Evolutionary conservation across 1,140 invertebrate genomes (phyloP).

Genomic region (Gonioctena quinquepunctata): DNA sequence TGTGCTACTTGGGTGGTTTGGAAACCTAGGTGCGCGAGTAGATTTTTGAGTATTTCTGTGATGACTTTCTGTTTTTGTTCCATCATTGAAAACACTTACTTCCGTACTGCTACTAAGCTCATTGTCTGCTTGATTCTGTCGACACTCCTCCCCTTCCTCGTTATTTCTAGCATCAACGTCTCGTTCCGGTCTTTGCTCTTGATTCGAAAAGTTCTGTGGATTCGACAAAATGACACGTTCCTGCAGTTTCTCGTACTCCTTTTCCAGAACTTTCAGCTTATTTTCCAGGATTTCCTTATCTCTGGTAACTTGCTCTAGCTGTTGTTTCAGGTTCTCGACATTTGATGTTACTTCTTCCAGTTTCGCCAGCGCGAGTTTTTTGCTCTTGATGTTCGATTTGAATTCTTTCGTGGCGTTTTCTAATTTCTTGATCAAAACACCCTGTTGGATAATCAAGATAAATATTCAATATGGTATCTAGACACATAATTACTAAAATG

Average conservation of each 20-base stretch:
- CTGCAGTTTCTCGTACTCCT: constrained; percentile 40
- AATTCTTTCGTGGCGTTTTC: constrained; percentile 44
- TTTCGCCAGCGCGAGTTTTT: constrained; percentile 38
- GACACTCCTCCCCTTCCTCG: neutral
- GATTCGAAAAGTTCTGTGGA: constrained; percentile 11
- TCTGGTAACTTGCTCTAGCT: constrained; percentile 34
- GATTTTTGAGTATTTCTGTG: too few relatives aligned
- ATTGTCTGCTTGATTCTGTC: neutral
- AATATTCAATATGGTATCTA: too few relatives aligned
- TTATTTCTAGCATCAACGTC: constrained; percentile 16
- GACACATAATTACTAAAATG: too few relatives aligned
- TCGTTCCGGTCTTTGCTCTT: constrained; percentile 28
- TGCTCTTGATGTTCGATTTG: constrained; percentile 37
- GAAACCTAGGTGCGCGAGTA: too few relatives aligned
- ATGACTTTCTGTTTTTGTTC: too few relatives aligned
- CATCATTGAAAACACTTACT: too few relatives aligned
- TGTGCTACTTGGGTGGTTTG: too few relatives aligned
- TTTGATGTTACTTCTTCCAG: constrained; percentile 37
- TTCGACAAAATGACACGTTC: constrained; percentile 31
- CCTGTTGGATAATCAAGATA: neutral
- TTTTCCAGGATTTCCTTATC: constrained; percentile 44
- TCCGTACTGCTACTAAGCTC: too few relatives aligned
- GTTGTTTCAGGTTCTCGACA: constrained; percentile 32
- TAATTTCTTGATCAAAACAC: constrained; percentile 26
- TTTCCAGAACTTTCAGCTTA: constrained; percentile 35